phyloP scores from a whole-genome alignment of 2,113 vertebrate species.

The Nanorana parkeri region DNA sequence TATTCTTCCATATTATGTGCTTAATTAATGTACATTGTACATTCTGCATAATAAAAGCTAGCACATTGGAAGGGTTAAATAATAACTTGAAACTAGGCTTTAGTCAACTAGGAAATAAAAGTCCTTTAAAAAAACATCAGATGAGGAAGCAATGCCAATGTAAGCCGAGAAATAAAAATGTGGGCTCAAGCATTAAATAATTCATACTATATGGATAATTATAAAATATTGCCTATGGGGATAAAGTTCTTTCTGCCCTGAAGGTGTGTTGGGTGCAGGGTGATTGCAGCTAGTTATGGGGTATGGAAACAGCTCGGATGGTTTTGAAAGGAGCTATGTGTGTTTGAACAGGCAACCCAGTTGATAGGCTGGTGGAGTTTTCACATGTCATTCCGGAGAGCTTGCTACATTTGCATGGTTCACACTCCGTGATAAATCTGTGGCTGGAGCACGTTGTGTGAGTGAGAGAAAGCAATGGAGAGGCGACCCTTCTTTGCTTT shows the following conservation, averaged over 20 bases:
- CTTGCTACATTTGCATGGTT: constrained; percentile 35
- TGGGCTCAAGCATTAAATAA: not conserved
- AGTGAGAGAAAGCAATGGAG: constrained; percentile 19
- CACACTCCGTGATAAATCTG: not conserved
- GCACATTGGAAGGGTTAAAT: not conserved
- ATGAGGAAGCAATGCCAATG: no score
- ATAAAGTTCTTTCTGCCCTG: not conserved
- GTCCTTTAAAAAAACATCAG: not conserved
- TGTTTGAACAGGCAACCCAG: not conserved
- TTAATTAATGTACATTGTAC: no score
- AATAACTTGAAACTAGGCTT: not conserved
- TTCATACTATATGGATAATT: not conserved
- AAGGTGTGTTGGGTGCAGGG: not conserved
- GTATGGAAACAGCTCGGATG: not conserved
- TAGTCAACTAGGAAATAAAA: no score
- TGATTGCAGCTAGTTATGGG: not conserved
- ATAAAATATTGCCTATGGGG: not conserved
- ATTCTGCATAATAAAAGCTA: no score
- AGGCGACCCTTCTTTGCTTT: constrained; percentile 37
- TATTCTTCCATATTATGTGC: no score
- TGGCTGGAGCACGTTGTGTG: constrained; percentile 28
- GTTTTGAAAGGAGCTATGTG: not conserved
- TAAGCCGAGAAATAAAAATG: not conserved
- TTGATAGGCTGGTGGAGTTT: not conserved
- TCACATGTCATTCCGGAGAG: constrained; percentile 1